phyloP scores from a whole-genome alignment of 2,888 invertebrate genomes.

The Suillia variegata region DNA sequence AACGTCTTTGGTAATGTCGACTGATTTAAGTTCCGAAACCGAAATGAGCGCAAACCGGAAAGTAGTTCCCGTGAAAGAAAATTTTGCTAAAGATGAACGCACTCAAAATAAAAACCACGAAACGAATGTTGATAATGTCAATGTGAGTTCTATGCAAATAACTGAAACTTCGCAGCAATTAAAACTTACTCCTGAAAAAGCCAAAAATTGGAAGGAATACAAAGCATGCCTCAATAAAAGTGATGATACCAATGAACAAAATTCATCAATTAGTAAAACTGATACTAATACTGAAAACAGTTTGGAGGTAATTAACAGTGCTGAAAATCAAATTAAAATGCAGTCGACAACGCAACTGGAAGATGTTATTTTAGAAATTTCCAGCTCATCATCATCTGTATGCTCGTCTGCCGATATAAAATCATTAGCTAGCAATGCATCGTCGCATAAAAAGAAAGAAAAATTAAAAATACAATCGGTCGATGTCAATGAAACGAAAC shows the following conservation, averaged over 20 bases:
- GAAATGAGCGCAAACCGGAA: not conserved
- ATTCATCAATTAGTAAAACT: not conserved
- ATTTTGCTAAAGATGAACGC: not conserved
- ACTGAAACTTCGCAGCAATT: not conserved
- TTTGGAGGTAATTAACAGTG: too few relatives aligned
- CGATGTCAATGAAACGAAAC: slow-evolving; percentile 13
- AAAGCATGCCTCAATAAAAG: slow-evolving; percentile 29
- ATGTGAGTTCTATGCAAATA: too few relatives aligned
- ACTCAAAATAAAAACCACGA: not conserved
- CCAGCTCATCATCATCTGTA: slow-evolving; percentile 17
- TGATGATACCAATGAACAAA: not conserved
- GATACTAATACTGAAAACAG: not conserved
- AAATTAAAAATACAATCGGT: not conserved
- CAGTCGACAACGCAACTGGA: not conserved
- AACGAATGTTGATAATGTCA: not conserved
- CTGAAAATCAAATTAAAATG: not conserved
- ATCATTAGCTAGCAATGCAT: not conserved
- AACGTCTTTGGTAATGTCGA: not conserved
- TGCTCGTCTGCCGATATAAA: not conserved
- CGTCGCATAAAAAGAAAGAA: too few relatives aligned
- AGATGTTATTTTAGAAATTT: slow-evolving; percentile 23
- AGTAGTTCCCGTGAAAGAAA: not conserved
- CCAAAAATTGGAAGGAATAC: slow-evolving; percentile 37
- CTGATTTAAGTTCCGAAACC: not conserved
- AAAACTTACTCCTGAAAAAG: slow-evolving; percentile 25